Conservation (phyloP, 2,113 vertebrate genomes). For the Indri indri region DNA sequence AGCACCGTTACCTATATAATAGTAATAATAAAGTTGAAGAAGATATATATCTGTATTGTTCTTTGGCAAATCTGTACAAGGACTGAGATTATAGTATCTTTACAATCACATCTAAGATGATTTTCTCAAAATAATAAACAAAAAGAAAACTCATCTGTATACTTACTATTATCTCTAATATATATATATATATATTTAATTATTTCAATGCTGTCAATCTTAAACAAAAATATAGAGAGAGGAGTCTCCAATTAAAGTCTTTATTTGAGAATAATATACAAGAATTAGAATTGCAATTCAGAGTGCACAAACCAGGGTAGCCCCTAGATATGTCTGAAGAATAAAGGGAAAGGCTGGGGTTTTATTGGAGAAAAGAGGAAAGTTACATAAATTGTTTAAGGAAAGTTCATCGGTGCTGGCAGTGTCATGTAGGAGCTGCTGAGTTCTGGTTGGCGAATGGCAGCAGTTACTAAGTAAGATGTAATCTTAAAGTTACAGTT, state of each 20-base stretch:
- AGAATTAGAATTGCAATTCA: not conserved
- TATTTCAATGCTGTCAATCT: not conserved
- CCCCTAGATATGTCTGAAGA: not conserved
- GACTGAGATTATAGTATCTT: not conserved
- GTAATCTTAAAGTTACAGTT: not conserved
- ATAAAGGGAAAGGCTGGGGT: not conserved
- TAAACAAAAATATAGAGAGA: not conserved
- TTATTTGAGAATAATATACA: not conserved
- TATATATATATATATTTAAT: too few species aligned
- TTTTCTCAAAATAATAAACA: not conserved
- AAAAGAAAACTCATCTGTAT: not conserved
- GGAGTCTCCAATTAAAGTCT: not conserved
- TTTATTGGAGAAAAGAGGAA: not conserved
- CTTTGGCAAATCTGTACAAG: not conserved
- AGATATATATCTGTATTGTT: not conserved
- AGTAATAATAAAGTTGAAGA: not conserved
- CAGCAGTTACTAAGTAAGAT: not conserved
- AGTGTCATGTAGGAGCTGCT: not conserved
- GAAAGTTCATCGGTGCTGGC: not conserved
- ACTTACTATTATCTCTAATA: not conserved
- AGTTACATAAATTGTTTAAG: not conserved
- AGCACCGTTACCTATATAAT: not conserved
- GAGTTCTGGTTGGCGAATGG: not conserved
- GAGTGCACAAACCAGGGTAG: not conserved
- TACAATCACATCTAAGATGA: not conserved